phyloP scores from a whole-genome alignment of 2,797 vertebrate species.

The Xenentodon cancila region DNA sequence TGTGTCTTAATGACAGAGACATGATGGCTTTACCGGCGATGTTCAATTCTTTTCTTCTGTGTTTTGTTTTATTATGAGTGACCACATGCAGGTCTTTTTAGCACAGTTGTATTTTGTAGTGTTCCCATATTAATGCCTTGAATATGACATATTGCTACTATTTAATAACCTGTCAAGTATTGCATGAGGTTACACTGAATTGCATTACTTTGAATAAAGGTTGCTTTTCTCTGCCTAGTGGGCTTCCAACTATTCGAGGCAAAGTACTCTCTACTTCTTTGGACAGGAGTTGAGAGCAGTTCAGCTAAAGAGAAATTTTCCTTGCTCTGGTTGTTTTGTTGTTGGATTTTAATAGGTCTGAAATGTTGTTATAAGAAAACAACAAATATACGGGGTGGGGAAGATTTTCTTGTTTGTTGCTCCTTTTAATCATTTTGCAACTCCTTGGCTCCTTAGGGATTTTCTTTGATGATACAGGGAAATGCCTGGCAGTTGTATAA shows the following conservation, averaged over 20 bases:
- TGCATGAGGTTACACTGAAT: conserved; percentile 19
- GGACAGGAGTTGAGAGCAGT: conserved; percentile 4
- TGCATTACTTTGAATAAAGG: conserved; percentile 5
- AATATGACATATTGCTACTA: neutral
- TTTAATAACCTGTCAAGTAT: conserved; percentile 10
- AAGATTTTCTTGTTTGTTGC: conserved; percentile 5
- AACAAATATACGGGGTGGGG: neutral
- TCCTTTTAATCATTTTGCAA: conserved; percentile 9
- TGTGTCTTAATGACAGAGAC: conserved; percentile 61
- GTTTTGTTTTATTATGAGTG: conserved; percentile 46
- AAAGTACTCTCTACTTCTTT: neutral
- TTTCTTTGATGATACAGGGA: conserved; percentile 19
- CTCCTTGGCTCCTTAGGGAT: neutral
- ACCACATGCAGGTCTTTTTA: conserved; percentile 20
- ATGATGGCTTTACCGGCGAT: conserved; percentile 55
- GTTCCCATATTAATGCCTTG: conserved; percentile 6
- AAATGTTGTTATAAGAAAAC: neutral
- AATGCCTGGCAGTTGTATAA: conserved; percentile 7
- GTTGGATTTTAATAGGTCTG: neutral
- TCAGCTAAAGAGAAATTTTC: conserved; percentile 1
- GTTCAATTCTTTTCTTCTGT: conserved; percentile 27
- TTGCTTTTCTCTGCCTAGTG: conserved; percentile 1
- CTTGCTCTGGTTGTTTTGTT: neutral
- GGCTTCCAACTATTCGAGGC: no score
- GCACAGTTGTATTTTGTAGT: neutral